Conservation (phyloP, 2,888 invertebrate species). For the Diachrysia chrysitis region DNA sequence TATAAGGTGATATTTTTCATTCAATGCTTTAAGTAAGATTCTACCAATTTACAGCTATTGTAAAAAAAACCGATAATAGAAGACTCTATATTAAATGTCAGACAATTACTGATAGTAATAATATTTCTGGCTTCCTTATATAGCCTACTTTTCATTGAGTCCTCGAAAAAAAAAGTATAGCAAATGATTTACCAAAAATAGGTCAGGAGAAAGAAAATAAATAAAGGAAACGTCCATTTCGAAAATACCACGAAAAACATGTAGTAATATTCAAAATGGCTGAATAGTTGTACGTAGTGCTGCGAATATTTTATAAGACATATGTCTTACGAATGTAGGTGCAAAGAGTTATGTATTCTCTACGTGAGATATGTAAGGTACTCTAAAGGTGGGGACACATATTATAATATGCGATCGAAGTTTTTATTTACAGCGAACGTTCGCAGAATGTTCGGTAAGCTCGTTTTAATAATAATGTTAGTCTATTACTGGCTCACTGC, state of each 20-base stretch:
- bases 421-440: neutral
- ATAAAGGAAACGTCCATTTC: conserved; percentile 9
- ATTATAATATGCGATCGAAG: neutral
- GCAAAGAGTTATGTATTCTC: conserved; percentile 29
- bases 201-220: neutral
- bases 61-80: no score
- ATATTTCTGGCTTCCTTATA: no score
- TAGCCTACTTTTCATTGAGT: no score
- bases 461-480: no score
- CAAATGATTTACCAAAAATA: neutral
- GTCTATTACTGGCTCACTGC: no score
- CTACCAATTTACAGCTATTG: no score
- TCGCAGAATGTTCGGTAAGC: neutral
- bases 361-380: conserved; percentile 28
- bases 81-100: no score
- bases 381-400: neutral
- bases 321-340: conserved; percentile 35
- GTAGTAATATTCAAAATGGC: conserved; percentile 31
- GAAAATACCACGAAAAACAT: conserved; percentile 23
- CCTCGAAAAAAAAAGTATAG: no score
- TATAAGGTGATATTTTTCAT: no score
- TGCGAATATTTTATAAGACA: conserved; percentile 59
- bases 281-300: conserved; percentile 35
- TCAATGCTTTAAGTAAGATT: no score
- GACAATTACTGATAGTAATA: no score